phyloP scores from a whole-genome alignment of 92 coral and sea anemone species.

The Ricordea florida region DNA sequence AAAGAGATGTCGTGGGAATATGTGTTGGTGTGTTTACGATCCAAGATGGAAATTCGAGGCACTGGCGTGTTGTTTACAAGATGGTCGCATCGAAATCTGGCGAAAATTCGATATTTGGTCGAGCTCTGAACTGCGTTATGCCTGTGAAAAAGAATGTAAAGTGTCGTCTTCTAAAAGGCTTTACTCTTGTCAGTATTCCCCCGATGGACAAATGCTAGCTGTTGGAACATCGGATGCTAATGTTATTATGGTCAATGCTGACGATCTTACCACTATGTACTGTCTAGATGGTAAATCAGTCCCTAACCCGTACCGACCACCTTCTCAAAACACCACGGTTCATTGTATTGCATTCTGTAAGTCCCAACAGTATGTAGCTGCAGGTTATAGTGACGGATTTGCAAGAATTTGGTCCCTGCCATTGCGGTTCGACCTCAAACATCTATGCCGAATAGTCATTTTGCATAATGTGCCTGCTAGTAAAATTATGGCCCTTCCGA shows the following conservation, averaged over 20 bases:
- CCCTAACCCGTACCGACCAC: constrained; percentile 45
- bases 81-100: constrained; percentile 83
- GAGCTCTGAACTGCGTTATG: constrained; percentile 46
- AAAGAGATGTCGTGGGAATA: constrained; percentile 80
- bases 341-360: constrained; percentile 83
- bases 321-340: constrained; percentile 69
- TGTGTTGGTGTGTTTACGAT: constrained; percentile 87
- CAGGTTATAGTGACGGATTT: constrained; percentile 82
- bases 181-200: constrained; percentile 79
- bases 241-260: constrained; percentile 54
- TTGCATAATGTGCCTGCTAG: constrained; percentile 78
- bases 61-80: constrained; percentile 86
- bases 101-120: constrained; percentile 37
- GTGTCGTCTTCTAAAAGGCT: constrained; percentile 67
- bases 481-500: constrained; percentile 62
- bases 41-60: constrained; percentile 65
- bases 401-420: constrained; percentile 83
- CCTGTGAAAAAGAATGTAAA: constrained; percentile 62
- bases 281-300: constrained; percentile 67
- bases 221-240: constrained; percentile 85
- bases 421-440: constrained; percentile 67
- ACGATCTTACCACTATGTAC: constrained; percentile 21
- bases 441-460: constrained; percentile 78
- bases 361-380: constrained; percentile 78
- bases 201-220: constrained; percentile 73